These are phyloP conservation scores for Notoglanidium macrostoma DNA, from an alignment of 2,797 vertebrate species.

Conservation along the genomic window DNA sequence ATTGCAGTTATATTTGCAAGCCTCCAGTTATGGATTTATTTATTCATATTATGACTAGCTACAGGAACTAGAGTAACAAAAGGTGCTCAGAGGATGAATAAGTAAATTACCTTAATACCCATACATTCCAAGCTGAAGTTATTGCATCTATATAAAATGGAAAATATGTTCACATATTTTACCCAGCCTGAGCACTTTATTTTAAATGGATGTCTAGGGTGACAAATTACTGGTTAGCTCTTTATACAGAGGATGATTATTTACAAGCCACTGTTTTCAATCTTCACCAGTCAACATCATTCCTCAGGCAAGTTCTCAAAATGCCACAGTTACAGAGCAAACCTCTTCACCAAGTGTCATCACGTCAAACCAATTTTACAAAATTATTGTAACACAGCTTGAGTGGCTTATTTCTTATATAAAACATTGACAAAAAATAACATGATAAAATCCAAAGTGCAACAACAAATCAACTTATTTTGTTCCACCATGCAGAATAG, in stretches of 20 bases:
- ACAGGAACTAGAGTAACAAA: too few species aligned
- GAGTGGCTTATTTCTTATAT: background rate
- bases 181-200: background rate
- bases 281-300: background rate
- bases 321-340: background rate
- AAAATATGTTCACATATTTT: constrained; percentile 4
- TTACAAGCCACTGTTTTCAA: background rate
- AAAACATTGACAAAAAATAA: background rate
- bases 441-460: background rate
- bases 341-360: background rate
- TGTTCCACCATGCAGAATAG: background rate
- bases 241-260: background rate
- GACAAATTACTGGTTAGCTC: background rate
- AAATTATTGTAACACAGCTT: background rate
- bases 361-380: background rate
- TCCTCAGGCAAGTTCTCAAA: background rate
- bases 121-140: background rate
- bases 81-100: background rate
- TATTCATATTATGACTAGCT: background rate
- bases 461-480: background rate
- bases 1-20: background rate
- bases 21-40: background rate
- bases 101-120: background rate
- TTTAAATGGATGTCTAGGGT: background rate
- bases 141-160: background rate